Conservation (phyloP, 2,113 vertebrate genomes). For the Marcusenius ussheri region DNA sequence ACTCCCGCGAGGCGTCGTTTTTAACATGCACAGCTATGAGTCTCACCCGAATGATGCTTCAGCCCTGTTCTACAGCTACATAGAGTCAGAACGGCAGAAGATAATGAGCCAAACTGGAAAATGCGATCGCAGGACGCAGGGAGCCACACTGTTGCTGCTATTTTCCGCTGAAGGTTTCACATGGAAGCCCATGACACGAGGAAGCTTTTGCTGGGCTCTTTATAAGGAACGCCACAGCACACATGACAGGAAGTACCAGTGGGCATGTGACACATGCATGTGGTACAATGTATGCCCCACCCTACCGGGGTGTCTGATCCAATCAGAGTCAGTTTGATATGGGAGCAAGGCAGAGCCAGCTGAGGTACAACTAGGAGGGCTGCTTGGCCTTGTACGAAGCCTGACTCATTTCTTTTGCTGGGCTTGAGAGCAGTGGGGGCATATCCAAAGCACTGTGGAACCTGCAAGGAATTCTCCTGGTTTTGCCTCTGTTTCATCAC, state of each 20-base stretch:
- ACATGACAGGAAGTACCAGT: neutral
- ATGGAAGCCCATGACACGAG: neutral
- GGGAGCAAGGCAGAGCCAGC: neutral
- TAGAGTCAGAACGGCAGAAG: neutral
- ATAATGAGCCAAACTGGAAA: neutral
- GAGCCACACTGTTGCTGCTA: neutral
- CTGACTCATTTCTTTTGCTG: neutral
- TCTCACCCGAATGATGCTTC: constrained; percentile 51
- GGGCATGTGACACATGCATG: neutral
- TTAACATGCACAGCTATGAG: constrained; percentile 23
- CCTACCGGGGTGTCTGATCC: neutral
- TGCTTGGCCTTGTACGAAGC: neutral
- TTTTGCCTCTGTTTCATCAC: neutral
- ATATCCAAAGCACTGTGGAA: neutral
- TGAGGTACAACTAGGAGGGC: neutral
- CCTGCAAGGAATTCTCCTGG: neutral
- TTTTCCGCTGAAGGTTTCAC: neutral
- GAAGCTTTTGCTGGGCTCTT: neutral
- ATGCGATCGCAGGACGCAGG: neutral
- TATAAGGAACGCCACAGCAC: neutral
- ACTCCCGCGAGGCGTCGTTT: no score
- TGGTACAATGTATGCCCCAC: neutral
- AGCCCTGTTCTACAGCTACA: constrained; percentile 16
- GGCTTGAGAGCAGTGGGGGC: neutral
- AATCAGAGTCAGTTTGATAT: neutral